Evolutionary conservation across 2,797 vertebrate genomes (phyloP), one percentile per base, ranked within the genome.

Genomic region (Lepilemur ruficaudatus): DNA sequence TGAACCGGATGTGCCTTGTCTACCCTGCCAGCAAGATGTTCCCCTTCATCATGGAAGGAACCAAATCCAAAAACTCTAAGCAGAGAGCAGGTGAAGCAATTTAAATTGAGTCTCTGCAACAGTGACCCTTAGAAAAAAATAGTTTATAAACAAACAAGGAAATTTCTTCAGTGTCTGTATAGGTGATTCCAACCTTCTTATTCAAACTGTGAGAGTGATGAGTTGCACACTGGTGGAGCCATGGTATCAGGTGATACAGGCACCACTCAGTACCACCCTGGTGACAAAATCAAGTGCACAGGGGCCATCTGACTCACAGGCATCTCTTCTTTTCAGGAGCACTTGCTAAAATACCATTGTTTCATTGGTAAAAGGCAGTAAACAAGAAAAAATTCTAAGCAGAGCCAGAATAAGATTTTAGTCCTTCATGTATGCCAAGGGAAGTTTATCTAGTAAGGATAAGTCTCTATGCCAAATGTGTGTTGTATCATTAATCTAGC

Each of bases 61-160:
- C 99, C 7, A 99, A 99, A 98, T 99, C 99, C 17, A 99, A 99
- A 98, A 99, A 99, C 98, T 99, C 99, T 73, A 99, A 99, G 95
- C 99, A 99, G 92, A 99, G 99, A 98, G 99, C 99, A 95, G 99
- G 99, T 99, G 87, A 85, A 98, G 28, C n/a, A 23, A 55, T 93
- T 89, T 83, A 79, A 88, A 41, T 78, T 48, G 38, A 72, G 7
- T 87, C 52, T 86, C 8, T 72, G 14, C 43, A 59, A 18, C 48
- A 61, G 69, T 73, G 80, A 91, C 30, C 78, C 59, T 23, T 57
- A 50, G 63, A 61, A 79, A 76, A 89, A 92, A n/a, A 32, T 78
- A 65, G 41, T 87, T 84, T 81, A 20, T 76, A 93, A 35, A 75
- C 61, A 14, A 89, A 59, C 43, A 75, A 38, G 86, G 46, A 76